Conservation (phyloP, 2,797 vertebrate species). For the Helostoma temminkii region DNA sequence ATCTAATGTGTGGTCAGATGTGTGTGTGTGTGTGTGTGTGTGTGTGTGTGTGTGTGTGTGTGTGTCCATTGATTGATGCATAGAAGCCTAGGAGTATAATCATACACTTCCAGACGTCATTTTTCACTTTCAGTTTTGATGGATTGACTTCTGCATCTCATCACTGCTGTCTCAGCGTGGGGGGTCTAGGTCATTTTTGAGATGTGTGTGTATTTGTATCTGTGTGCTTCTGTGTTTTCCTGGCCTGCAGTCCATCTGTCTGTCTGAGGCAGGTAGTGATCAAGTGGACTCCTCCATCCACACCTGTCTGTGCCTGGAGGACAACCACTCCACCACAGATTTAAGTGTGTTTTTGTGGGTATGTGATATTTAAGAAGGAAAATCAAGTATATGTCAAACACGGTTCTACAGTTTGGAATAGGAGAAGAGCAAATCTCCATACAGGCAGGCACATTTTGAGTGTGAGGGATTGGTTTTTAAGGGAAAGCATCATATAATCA, state of each 20-base stretch:
- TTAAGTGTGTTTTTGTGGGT: too few species aligned
- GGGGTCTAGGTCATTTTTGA: conserved; percentile 71
- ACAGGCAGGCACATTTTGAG: too few species aligned
- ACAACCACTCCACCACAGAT: too few species aligned
- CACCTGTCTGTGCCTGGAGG: background rate
- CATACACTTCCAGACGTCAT: conserved; percentile 80
- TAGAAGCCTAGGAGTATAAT: conserved; percentile 75
- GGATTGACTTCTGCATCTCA: conserved; percentile 73
- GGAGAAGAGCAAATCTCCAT: too few species aligned
- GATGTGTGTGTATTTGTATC: conserved; percentile 36
- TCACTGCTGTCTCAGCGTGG: conserved; percentile 68
- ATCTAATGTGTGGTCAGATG: conserved; percentile 64
- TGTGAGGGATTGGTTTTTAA: too few species aligned
- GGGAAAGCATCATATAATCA: too few species aligned
- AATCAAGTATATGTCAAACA: too few species aligned
- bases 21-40: conserved; percentile 36
- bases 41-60: conserved; percentile 37
- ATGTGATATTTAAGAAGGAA: too few species aligned
- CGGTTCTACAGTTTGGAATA: too few species aligned
- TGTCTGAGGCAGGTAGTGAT: conserved; percentile 49
- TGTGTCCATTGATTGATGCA: conserved; percentile 75
- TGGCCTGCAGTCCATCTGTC: conserved; percentile 55
- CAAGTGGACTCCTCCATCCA: conserved; percentile 42
- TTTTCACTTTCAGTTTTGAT: conserved; percentile 79
- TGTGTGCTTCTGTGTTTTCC: conserved; percentile 46